Conservation (phyloP, 2,113 vertebrate genomes). For the Hoplias malabaricus region DNA sequence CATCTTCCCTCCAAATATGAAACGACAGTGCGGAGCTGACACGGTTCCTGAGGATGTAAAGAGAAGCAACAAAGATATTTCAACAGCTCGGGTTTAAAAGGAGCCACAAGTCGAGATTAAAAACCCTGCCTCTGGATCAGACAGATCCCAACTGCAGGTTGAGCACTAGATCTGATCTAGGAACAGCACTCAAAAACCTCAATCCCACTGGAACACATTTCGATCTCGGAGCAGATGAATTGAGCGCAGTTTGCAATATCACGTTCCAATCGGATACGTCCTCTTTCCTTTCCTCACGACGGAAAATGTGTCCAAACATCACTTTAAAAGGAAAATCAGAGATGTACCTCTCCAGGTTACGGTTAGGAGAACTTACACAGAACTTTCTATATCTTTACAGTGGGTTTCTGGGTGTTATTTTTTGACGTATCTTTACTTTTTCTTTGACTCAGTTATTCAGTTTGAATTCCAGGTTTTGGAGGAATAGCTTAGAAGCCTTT, state of each 20-base stretch:
- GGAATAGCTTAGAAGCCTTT: not conserved
- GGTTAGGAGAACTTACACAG: slow-evolving; percentile 61
- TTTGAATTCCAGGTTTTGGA: slow-evolving; percentile 10
- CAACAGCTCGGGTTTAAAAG: not conserved
- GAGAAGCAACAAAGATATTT: not conserved
- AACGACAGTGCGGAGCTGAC: slow-evolving; percentile 13
- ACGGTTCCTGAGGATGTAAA: not conserved
- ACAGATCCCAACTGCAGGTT: not conserved
- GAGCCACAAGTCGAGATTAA: not conserved
- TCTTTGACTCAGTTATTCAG: slow-evolving; percentile 34
- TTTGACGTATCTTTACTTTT: slow-evolving; percentile 42
- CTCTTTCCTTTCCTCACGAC: slow-evolving; percentile 9
- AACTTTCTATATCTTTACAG: slow-evolving; percentile 67
- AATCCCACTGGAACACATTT: slow-evolving; percentile 12
- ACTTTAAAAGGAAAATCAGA: slow-evolving; percentile 1
- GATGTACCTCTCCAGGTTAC: slow-evolving; percentile 45
- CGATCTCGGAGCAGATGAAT: not conserved
- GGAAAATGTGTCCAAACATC: not conserved
- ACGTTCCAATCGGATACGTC: slow-evolving; percentile 7
- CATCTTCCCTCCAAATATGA: slow-evolving; percentile 2
- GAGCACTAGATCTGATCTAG: not conserved
- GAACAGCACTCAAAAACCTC: slow-evolving; percentile 17
- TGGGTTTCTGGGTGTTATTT: slow-evolving; percentile 48
- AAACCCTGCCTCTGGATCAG: slow-evolving; percentile 2
- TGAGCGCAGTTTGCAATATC: not conserved